These are phyloP conservation scores for Cheiracanthium punctorium DNA, from an alignment of 2,888 invertebrate species.

Conservation along the genomic window DNA sequence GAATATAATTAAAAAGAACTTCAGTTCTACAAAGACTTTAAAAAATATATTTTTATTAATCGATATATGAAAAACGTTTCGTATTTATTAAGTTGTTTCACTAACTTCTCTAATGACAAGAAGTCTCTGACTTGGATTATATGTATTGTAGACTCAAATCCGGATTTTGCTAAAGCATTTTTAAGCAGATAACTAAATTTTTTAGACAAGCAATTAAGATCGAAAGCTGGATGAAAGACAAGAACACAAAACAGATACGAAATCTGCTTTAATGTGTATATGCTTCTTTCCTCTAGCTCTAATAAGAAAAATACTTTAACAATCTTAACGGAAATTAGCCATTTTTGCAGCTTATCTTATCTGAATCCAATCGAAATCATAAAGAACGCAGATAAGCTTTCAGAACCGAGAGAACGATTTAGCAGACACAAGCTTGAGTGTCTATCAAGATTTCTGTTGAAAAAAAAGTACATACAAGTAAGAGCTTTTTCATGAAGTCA, in stretches of 20 bases:
- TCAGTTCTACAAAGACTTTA: no score
- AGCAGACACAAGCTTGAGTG: slow-evolving; percentile 43
- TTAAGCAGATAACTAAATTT: slow-evolving; percentile 51
- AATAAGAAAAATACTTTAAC: slow-evolving; percentile 57
- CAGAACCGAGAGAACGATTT: slow-evolving; percentile 42
- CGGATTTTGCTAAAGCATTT: slow-evolving; percentile 50
- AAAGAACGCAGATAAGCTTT: slow-evolving; percentile 59
- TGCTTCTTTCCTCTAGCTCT: slow-evolving; percentile 29
- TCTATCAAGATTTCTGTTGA: slow-evolving; percentile 40
- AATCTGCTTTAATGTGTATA: slow-evolving; percentile 63
- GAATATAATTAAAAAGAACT: no score
- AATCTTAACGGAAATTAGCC: slow-evolving; percentile 52
- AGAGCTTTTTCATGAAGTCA: slow-evolving; percentile 46
- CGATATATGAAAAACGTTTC: no score
- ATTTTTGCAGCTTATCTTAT: slow-evolving; percentile 66
- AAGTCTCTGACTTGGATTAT: slow-evolving; percentile 62
- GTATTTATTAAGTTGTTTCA: no score
- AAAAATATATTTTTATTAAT: no score
- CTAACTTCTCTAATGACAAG: slow-evolving; percentile 67
- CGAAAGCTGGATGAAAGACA: slow-evolving; percentile 38
- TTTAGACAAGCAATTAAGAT: slow-evolving; percentile 62
- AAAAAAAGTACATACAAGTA: slow-evolving; percentile 53
- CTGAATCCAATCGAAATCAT: slow-evolving; percentile 67
- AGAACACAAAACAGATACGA: slow-evolving; percentile 61
- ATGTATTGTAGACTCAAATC: slow-evolving; percentile 61